Percentiles rank a stretch among this genome's conserved stretches.
Evolutionary conservation across 35 echinoderm and acorn worm genomes (phyloP).

Genomic region (Apostichopus californicus): DNA sequence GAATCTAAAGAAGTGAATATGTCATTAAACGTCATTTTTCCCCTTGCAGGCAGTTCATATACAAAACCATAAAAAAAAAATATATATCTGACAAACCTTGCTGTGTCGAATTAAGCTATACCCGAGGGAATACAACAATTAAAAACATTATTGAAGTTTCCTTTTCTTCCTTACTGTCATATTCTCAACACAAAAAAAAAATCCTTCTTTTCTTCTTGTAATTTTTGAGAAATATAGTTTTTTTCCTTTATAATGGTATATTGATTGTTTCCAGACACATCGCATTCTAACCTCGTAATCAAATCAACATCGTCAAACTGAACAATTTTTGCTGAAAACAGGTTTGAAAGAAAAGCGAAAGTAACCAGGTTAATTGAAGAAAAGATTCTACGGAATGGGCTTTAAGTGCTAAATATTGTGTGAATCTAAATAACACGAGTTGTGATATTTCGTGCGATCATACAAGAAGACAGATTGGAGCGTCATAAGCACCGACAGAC

Average conservation of each 20-base stretch:
- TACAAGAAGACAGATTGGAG: neutral
- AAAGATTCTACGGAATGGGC: neutral
- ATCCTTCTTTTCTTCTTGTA: neutral
- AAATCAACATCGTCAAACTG: neutral
- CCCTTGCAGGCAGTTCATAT: no score
- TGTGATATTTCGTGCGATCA: neutral
- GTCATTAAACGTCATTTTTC: no score
- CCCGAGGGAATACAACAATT: neutral
- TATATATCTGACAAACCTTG: neutral
- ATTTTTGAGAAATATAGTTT: neutral
- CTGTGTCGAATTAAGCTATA: neutral
- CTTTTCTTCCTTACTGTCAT: neutral
- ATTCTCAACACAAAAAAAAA: neutral
- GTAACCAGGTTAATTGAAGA: constrained; percentile 30
- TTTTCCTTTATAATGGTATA: neutral
- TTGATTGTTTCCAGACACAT: constrained; percentile 19
- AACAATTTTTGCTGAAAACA: neutral
- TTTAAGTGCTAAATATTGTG: neutral
- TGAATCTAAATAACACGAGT: neutral
- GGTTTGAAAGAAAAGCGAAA: neutral
- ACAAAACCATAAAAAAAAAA: no score
- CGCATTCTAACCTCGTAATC: neutral
- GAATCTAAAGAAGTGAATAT: no score
- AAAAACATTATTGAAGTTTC: constrained; percentile 1
- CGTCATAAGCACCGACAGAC: neutral